These are phyloP conservation scores for Oryzias melastigma DNA, from an alignment of 2,113 vertebrate genomes.

Conservation along the genomic window DNA sequence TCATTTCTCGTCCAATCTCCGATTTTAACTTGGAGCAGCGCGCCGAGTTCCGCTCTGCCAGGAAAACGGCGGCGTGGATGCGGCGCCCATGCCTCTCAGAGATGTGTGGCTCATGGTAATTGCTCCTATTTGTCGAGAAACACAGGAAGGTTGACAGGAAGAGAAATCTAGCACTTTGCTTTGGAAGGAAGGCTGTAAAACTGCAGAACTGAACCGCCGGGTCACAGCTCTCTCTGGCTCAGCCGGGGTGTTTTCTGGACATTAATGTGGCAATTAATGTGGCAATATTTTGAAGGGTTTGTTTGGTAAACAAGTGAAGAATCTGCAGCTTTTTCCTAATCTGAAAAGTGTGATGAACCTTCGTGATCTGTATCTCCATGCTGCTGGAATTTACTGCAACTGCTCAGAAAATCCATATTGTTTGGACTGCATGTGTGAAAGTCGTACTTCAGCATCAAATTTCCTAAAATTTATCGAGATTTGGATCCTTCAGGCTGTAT, in stretches of 20 bases:
- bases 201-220: constrained; percentile 5
- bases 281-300: constrained; percentile 27
- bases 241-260: constrained; percentile 20
- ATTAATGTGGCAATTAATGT: constrained; percentile 28
- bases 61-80: constrained; percentile 26
- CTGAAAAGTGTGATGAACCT: constrained; percentile 21
- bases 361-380: neutral
- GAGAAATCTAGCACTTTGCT: constrained; percentile 21
- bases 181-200: constrained; percentile 29
- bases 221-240: constrained; percentile 27
- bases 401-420: neutral
- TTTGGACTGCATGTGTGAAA: neutral
- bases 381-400: constrained; percentile 2
- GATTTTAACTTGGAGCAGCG: constrained; percentile 34
- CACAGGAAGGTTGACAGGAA: constrained; percentile 27
- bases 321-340: constrained; percentile 1
- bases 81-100: constrained; percentile 6
- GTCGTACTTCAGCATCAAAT: too few species aligned
- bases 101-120: constrained; percentile 43
- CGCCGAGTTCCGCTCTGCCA: constrained; percentile 42
- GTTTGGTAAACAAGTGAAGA: constrained; percentile 22
- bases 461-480: too few species aligned
- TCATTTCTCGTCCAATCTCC: constrained; percentile 41
- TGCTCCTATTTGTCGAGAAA: constrained; percentile 47
- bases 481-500: too few species aligned